A percentile compares a stretch with the other conserved stretches of the same genome.
These are phyloP conservation scores for Ditylenchus dipsaci DNA, from an alignment of 1,140 invertebrate genomes.

Conservation along the genomic window DNA sequence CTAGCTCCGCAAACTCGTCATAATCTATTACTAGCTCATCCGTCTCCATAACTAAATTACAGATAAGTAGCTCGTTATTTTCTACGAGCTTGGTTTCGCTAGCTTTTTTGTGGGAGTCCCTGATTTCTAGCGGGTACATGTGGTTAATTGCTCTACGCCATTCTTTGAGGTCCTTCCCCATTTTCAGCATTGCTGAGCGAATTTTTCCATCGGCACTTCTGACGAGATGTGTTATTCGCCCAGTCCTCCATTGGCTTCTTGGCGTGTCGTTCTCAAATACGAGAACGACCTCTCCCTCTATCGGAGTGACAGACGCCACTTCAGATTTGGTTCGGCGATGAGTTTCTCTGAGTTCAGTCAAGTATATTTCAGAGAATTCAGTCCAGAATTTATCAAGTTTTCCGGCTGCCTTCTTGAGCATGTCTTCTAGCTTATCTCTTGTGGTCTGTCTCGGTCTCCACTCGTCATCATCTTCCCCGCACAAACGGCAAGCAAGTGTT, in stretches of 20 bases:
- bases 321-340: background rate
- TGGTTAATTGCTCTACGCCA: background rate
- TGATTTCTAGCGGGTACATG: background rate
- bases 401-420: background rate
- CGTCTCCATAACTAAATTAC: too few species aligned
- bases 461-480: background rate
- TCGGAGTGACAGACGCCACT: background rate
- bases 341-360: background rate
- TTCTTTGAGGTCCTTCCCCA: background rate
- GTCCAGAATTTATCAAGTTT: slow-evolving; percentile 16
- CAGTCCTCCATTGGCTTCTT: background rate
- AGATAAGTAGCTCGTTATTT: too few species aligned
- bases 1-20: too few species aligned
- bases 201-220: background rate
- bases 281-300: background rate
- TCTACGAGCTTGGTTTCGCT: background rate
- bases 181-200: background rate
- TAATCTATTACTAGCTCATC: too few species aligned
- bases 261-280: background rate
- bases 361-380: slow-evolving; percentile 21
- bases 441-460: background rate
- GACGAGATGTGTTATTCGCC: background rate
- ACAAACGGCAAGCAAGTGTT: background rate
- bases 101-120: background rate
- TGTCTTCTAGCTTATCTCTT: background rate